Percentiles rank a stretch among this genome's conserved stretches.
Evolutionary conservation across 2,113 vertebrate genomes (phyloP).

Genomic region (Stercorarius parasiticus): DNA sequence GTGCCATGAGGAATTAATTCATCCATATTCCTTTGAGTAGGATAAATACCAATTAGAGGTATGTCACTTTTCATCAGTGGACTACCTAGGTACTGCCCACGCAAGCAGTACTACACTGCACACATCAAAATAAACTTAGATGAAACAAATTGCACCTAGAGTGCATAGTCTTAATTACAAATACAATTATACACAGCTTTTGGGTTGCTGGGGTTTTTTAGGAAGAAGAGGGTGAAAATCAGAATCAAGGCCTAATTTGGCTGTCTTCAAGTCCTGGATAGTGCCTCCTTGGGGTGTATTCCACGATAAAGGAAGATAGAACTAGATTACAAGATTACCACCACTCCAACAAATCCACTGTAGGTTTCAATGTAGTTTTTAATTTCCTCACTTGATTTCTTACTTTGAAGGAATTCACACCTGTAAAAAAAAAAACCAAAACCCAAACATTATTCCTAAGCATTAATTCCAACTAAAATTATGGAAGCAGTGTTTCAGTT

Average conservation of each 20-base stretch:
- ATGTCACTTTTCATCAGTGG: not conserved
- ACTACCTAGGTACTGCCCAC: not conserved
- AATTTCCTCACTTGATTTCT: slow-evolving; percentile 58
- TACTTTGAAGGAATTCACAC: slow-evolving; percentile 57
- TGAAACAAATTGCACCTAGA: not conserved
- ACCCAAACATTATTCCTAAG: not conserved
- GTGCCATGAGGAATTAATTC: not conserved
- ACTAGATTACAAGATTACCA: not conserved
- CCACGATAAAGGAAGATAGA: not conserved
- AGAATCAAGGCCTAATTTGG: not conserved
- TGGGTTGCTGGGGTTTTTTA: not conserved
- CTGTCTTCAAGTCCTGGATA: not conserved
- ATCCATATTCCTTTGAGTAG: not conserved
- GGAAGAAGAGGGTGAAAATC: not conserved
- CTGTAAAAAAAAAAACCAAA: not conserved
- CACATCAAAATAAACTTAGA: not conserved
- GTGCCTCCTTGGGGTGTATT: not conserved
- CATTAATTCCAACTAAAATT: not conserved
- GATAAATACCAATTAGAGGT: not conserved
- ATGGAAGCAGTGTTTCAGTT: not conserved
- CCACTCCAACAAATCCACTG: slow-evolving; percentile 31
- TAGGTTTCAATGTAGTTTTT: slow-evolving; percentile 43
- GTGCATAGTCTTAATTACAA: not conserved
- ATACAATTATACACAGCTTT: not conserved
- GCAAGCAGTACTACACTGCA: no score